phyloP scores from a whole-genome alignment of 2,113 vertebrate species.

The Bos taurus region ARS-UCD2.0 NC_037331.1:88587501-88588000 shows the following conservation, averaged over 20 bases:
- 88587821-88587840: not conserved
- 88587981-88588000: not conserved
- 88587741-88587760: not conserved
- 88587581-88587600: not conserved
- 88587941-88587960: rapidly evolving
- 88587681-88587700: not conserved
- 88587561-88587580: not conserved
- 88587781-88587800: not conserved
- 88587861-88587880: not conserved
- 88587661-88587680: not conserved
- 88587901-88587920: not conserved
- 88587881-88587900: not conserved
- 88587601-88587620: not conserved
- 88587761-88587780: not conserved
- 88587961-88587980: not conserved
- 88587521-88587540: not conserved
- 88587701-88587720: not conserved
- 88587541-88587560: not conserved
- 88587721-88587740: not conserved
- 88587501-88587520: not conserved
- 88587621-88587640: not conserved
- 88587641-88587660: not conserved
- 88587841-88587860: not conserved
- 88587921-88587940: not conserved
- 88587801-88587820: not conserved